These are phyloP conservation scores for human DNA, from an alignment of 2,113 vertebrate genomes.

Conservation along the genomic window GRCh38 chr22:41702001-41702500, in stretches of 20 bases:
- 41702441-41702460: too few relatives aligned
- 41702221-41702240: not conserved
- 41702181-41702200: not conserved
- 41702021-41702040: not conserved
- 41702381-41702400: not conserved
- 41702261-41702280: not conserved
- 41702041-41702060: not conserved
- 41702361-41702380: not conserved
- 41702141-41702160: not conserved
- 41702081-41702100: not conserved
- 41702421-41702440: not conserved
- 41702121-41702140: not conserved
- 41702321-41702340: not conserved
- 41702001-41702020: not conserved
- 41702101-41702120: not conserved
- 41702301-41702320: not conserved
- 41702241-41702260: not conserved
- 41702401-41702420: not conserved
- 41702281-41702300: not conserved
- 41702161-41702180: not conserved
- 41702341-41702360: not conserved
- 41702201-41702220: not conserved
- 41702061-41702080: not conserved
- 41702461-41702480: too few relatives aligned
- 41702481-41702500: too few relatives aligned